Percentiles rank a stretch among this genome's conserved stretches.
Evolutionary conservation across 2,888 invertebrate species (phyloP).

Genomic region (Andrena minutula): DNA sequence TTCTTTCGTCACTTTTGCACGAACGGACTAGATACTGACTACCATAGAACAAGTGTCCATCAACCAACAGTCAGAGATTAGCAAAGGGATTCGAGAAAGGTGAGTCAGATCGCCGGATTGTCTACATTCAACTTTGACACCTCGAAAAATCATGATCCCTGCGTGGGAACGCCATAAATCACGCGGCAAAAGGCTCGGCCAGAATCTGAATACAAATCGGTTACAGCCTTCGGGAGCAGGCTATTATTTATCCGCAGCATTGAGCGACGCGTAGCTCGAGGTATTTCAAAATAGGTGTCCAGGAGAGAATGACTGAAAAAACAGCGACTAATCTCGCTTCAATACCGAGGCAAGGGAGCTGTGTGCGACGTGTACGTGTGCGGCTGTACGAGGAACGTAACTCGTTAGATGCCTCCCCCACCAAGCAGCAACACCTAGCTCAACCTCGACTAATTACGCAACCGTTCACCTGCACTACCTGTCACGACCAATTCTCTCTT

Average conservation of each 20-base stretch:
- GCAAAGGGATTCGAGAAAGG: too few species aligned
- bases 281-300: slow-evolving; percentile 23
- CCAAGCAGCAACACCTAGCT: slow-evolving; percentile 58
- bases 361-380: neutral
- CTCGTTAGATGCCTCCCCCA: slow-evolving; percentile 57
- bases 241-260: slow-evolving; percentile 11
- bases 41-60: too few species aligned
- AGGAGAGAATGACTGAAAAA: slow-evolving; percentile 29
- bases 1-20: too few species aligned
- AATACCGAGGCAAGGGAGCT: neutral
- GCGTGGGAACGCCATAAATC: slow-evolving; percentile 47
- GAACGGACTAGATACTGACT: too few species aligned
- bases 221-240: slow-evolving; percentile 16
- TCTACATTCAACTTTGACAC: neutral
- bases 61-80: too few species aligned
- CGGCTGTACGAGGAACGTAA: slow-evolving; percentile 36
- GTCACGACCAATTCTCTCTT: slow-evolving; percentile 55
- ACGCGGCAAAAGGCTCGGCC: neutral
- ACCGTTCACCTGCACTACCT: slow-evolving; percentile 62
- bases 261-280: neutral
- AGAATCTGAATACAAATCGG: slow-evolving; percentile 23
- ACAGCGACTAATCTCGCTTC: slow-evolving; percentile 7
- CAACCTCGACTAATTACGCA: slow-evolving; percentile 68
- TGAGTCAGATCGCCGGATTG: neutral
- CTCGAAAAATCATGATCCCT: slow-evolving; percentile 23